Conservation (phyloP, 2,888 invertebrate genomes). For the Unio pictorum region DNA sequence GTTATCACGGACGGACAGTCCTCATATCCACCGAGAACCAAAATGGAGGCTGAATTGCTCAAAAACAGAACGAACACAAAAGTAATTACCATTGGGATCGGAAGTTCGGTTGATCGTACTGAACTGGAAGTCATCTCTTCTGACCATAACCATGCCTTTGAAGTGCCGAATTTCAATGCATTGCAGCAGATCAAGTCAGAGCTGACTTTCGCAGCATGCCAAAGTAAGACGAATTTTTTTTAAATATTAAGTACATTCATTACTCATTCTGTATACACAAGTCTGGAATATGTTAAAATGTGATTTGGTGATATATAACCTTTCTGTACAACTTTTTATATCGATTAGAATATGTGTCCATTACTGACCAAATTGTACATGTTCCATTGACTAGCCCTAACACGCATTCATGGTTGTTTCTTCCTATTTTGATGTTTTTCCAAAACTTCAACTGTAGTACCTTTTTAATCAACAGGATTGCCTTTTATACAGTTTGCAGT, state of each 20-base stretch:
- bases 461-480: no score
- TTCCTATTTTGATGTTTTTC: no score
- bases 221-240: conserved; percentile 25
- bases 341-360: no score
- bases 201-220: conserved; percentile 41
- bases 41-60: conserved; percentile 26
- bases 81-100: conserved; percentile 44
- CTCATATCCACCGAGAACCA: conserved; percentile 20
- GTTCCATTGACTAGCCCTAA: no score
- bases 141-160: conserved; percentile 39
- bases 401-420: no score
- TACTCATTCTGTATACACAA: no score
- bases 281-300: no score
- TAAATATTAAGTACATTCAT: neutral
- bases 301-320: no score
- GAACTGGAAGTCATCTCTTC: conserved; percentile 45
- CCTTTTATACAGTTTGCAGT: no score
- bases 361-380: no score
- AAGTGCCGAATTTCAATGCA: conserved; percentile 42
- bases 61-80: conserved; percentile 30
- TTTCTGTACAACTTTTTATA: no score
- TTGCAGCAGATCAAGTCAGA: conserved; percentile 37
- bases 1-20: conserved; percentile 48
- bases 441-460: no score
- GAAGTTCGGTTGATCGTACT: conserved; percentile 25